Evolutionary conservation across 1,140 invertebrate species (phyloP).

Genomic region (Panagrolaimus sp.): DNA sequence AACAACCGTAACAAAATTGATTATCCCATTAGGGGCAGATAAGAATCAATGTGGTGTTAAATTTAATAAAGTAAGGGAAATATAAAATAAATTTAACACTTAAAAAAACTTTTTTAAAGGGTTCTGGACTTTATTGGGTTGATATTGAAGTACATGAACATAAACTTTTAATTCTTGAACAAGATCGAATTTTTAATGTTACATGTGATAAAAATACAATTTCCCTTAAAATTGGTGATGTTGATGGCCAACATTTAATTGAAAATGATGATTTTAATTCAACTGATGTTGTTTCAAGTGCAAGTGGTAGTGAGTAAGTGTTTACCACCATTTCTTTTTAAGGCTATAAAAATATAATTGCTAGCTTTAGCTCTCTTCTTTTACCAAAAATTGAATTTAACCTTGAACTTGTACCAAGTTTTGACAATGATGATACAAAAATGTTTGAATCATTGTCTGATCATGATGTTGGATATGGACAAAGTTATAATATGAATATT

Average conservation of each 20-base stretch:
- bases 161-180: slow-evolving; percentile 1
- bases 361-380: neutral
- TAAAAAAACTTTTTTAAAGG: neutral
- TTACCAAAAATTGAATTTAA: neutral
- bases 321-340: neutral
- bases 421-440: neutral
- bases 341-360: neutral
- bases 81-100: neutral
- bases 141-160: slow-evolving; percentile 4
- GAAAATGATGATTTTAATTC: neutral
- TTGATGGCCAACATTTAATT: neutral
- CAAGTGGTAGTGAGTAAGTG: no score
- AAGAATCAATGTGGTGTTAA: neutral
- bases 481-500: neutral
- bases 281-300: no score
- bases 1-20: neutral
- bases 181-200: slow-evolving; percentile 7
- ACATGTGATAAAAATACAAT: neutral
- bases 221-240: neutral
- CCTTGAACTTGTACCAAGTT: neutral
- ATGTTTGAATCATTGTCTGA: neutral
- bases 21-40: neutral
- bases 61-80: neutral
- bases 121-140: neutral
- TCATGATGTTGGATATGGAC: neutral